Conservation (phyloP, 2,888 invertebrate genomes). For the Pseudolycoriella hygida region DNA sequence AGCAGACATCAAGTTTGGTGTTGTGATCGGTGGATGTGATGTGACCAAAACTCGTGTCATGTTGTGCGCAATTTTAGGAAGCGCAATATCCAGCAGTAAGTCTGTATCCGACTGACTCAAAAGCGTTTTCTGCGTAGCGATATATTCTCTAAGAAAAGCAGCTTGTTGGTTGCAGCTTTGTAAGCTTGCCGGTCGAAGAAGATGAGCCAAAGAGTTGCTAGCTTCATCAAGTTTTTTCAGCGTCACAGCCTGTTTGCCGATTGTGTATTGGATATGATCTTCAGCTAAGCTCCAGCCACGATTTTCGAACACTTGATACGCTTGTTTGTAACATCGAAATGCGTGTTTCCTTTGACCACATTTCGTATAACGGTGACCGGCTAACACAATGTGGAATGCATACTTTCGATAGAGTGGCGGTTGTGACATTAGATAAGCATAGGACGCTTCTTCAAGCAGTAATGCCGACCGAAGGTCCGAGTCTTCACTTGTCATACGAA, state of each 20-base stretch:
- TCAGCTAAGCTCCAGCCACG: conserved; percentile 84
- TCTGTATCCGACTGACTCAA: conserved; percentile 14
- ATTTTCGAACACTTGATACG: conserved; percentile 52
- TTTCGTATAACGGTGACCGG: conserved; percentile 89
- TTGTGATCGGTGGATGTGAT: conserved; percentile 19
- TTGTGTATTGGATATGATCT: conserved; percentile 90
- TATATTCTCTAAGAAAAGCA: conserved; percentile 72
- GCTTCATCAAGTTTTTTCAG: conserved; percentile 54
- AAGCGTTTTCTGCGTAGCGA: conserved; percentile 60
- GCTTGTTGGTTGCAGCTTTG: conserved; percentile 59
- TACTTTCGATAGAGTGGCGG: conserved; percentile 73
- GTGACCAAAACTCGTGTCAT: conserved; percentile 45
- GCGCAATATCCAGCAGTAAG: conserved; percentile 43
- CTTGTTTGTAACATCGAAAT: conserved; percentile 78
- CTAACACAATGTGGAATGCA: conserved; percentile 89
- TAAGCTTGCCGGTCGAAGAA: conserved; percentile 50
- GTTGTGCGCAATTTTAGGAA: conserved; percentile 53
- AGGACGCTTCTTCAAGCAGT: conserved; percentile 85
- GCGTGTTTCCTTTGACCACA: conserved; percentile 86
- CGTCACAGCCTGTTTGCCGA: conserved; percentile 76
- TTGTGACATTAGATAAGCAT: conserved; percentile 57
- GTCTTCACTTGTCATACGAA: conserved; percentile 92
- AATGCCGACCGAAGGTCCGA: conserved; percentile 91
- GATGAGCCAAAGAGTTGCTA: conserved; percentile 56
- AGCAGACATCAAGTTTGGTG: conserved; percentile 20